Base-by-base conservation (phyloP, 2,888 invertebrate genomes). In the Timema cristinae region DNA sequence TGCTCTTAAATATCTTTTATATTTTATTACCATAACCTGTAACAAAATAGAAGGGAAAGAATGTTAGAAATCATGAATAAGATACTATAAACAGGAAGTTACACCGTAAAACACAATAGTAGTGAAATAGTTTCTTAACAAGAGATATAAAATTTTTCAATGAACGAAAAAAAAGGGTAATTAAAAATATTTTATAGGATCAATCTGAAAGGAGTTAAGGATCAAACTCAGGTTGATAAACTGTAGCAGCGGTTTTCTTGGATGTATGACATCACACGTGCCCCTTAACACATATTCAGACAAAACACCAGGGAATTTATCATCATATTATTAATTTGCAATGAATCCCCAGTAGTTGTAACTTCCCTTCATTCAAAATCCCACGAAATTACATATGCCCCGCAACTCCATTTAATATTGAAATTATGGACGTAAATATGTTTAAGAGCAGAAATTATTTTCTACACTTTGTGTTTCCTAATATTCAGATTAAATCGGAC, bases 371-470 rank as follows among this genome's bases (percentile, higher is more conserved):
- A 56, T 56, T 56, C 9, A 56, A 32, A 56, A 56, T 56, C 56
- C 56, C 56, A 56, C 56, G 6, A 56, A 56, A 56, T 56, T 56
- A 56, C 56, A 56, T 56, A 11, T 11, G 56, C 56, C n/a, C 56
- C 56, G 4, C 32, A 32, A 32, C 32, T 32, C 32, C 32, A 32
- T 4, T 32, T 32, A 32, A 32, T 32, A 32, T 32, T 32, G 32
- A 32, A 32, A 32, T 32, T 32, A 32, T 32, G 32, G 4, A 32
- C 1, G 32, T 32, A 32, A 32, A 32, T 32, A 32, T 32, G 32
- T 32, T 32, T 32, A 32, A 32, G 32, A 32, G 32, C 32, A 32
- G 32, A 32, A 32, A 32, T 2, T 32, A 32, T 32, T 32, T 32
- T 32, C 32, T 32, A 32, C 32, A 32, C 32, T 32, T 32, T 32